Base-by-base conservation (phyloP, 2,888 invertebrate species). In the Plusia festucae region DNA sequence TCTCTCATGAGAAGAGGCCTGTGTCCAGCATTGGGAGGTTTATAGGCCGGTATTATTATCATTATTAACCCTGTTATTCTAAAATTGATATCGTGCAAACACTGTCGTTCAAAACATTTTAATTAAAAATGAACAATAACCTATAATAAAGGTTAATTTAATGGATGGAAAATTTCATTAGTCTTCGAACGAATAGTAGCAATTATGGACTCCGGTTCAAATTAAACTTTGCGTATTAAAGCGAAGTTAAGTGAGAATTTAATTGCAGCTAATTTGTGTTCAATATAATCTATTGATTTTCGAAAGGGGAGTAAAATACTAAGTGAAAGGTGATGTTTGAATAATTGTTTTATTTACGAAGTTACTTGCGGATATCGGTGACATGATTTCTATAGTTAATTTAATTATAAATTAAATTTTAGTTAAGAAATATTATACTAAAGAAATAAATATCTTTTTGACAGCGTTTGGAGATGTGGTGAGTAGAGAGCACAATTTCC, bases 161-260 rank as follows among this genome's bases (percentile, higher is more conserved):
- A 65, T 72, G 64, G 54, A 69, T 67, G 49, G 57, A 55, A 66
- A 62, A 65, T 71, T 68, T 56, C 59, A 70, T 79, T 73, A 64
- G 53, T 68, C 62, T 58, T 64, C 51, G 63, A 71, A 78, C 73
- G 72, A 76, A 73, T 77, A 68, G 67, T 63, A 59, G 73, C 76
- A 73, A 80, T 81, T 76, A 79, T 66, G 52, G 52, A 51, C 55
- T 60, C 68, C 63, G 59, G 66, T 72, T 80, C 68, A 65, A 78
- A 82, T 77, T 73, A 73, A 84, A 84, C 81, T 79, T 80, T 63
- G 59, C 72, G 56, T 78, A 77, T 77, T 78, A 82, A 20, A 60
- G 24, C 61, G 62, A 64, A 79, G 57, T 77, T 73, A 52, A 56
- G 53, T 46, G 54, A 32, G 63, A 65, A 60, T 58, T 63, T 52